phyloP scores from a whole-genome alignment of 2,888 invertebrate species.

The Lydus trimaculatus region DNA sequence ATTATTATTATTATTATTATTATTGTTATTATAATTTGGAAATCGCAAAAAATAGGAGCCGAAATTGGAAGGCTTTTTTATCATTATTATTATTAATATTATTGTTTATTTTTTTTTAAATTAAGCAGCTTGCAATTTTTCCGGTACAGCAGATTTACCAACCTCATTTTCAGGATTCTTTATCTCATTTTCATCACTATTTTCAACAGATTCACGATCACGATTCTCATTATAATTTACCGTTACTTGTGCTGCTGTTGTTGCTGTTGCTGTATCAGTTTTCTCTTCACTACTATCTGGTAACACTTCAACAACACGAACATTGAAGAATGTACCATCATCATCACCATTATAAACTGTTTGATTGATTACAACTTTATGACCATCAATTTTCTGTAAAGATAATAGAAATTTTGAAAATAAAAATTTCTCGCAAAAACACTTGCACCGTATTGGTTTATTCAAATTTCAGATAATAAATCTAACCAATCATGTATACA shows the following conservation, averaged over 20 bases:
- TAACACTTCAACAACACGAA: conserved; percentile 61
- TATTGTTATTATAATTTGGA: background rate
- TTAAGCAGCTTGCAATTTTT: conserved; percentile 47
- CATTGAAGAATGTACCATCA: conserved; percentile 58
- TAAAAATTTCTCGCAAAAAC: too few species aligned
- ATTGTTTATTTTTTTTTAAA: conserved; percentile 16
- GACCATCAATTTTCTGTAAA: conserved; percentile 64
- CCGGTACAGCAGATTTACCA: conserved; percentile 50
- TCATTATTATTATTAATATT: background rate
- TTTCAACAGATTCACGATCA: conserved; percentile 50
- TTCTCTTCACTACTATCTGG: conserved; percentile 52
- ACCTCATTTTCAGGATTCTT: conserved; percentile 51
- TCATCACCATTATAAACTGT: conserved; percentile 61
- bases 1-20: too few species aligned
- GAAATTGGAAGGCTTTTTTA: background rate
- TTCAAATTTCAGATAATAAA: too few species aligned
- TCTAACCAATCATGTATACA: too few species aligned
- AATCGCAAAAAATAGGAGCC: background rate
- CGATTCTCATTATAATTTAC: conserved; percentile 18
- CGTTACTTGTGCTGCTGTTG: conserved; percentile 17
- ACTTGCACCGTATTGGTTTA: too few species aligned
- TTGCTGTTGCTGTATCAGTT: conserved; percentile 43
- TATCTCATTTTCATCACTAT: conserved; percentile 54
- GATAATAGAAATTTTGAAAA: too few species aligned
- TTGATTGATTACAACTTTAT: conserved; percentile 65